A percentile compares a stretch with the other conserved stretches of the same genome.
phyloP scores from a whole-genome alignment of 2,797 vertebrate species.

The Micrastur ruficollis region DNA sequence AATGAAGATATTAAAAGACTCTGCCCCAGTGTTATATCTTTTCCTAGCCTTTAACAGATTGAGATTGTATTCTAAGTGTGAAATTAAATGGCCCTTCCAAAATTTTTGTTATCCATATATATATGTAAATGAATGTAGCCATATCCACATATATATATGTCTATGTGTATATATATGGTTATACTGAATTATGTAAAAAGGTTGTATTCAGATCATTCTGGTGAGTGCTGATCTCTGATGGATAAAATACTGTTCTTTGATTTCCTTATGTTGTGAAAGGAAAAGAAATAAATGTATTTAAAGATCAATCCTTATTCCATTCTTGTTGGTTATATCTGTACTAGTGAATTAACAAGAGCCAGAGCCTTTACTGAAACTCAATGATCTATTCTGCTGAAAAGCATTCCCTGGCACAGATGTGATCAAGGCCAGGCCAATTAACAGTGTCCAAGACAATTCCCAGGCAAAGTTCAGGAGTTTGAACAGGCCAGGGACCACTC shows the following conservation, averaged over 20 bases:
- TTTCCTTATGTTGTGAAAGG: neutral
- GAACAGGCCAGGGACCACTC: neutral
- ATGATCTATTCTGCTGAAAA: neutral
- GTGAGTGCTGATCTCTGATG: neutral
- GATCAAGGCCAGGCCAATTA: neutral
- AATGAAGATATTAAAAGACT: neutral
- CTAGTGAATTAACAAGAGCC: neutral
- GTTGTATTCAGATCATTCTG: neutral
- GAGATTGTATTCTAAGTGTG: neutral
- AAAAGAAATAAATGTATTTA: neutral
- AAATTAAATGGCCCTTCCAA: neutral
- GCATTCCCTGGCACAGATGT: neutral
- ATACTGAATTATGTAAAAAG: neutral
- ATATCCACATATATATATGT: neutral
- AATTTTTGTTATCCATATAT: neutral
- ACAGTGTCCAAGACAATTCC: neutral
- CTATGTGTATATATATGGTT: neutral
- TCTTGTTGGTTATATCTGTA: neutral
- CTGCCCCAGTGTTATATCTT: neutral
- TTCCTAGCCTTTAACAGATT: neutral
- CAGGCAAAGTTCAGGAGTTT: neutral
- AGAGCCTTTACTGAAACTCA: neutral
- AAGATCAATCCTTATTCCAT: neutral
- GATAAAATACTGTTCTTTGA: neutral
- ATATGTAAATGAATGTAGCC: neutral